Evolutionary conservation across 1,140 invertebrate species (phyloP).

Genomic region (Caenorhabditis briggsae): DNA sequence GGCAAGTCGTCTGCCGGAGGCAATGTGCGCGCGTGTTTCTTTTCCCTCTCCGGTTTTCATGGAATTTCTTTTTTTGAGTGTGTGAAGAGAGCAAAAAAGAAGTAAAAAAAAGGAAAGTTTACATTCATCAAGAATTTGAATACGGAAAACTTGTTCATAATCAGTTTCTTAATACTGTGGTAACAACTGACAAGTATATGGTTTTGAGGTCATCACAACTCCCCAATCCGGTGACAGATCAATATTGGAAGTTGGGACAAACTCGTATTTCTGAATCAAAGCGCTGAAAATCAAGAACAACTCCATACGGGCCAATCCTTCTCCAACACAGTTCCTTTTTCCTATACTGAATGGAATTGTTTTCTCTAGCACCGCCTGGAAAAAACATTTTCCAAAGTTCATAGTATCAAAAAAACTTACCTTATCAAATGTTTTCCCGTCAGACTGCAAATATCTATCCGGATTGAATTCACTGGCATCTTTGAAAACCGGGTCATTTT

Average conservation of each 20-base stretch:
- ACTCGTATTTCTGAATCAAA: conserved; percentile 43
- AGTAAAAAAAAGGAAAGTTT: too few species aligned
- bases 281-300: conserved; percentile 48
- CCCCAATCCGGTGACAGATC: conserved; percentile 30
- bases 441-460: neutral
- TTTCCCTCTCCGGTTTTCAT: too few species aligned
- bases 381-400: neutral
- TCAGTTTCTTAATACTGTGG: neutral
- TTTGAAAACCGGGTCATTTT: conserved; percentile 45
- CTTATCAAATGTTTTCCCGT: conserved; percentile 55
- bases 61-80: too few species aligned
- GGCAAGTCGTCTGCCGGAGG: too few species aligned
- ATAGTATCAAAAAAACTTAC: neutral
- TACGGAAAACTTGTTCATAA: neutral
- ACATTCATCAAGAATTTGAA: too few species aligned
- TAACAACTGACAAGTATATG: neutral
- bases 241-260: conserved; percentile 32
- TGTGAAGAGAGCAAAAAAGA: too few species aligned
- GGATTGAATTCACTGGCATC: conserved; percentile 35
- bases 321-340: conserved; percentile 59
- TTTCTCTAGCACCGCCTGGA: conserved; percentile 45
- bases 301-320: conserved; percentile 50
- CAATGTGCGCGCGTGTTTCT: too few species aligned
- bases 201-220: conserved; percentile 4
- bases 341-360: conserved; percentile 56